Percentiles rank a stretch among this genome's conserved stretches.
Evolutionary conservation across 1,140 invertebrate species (phyloP).

Genomic region (Drosophila teissieri): DNA sequence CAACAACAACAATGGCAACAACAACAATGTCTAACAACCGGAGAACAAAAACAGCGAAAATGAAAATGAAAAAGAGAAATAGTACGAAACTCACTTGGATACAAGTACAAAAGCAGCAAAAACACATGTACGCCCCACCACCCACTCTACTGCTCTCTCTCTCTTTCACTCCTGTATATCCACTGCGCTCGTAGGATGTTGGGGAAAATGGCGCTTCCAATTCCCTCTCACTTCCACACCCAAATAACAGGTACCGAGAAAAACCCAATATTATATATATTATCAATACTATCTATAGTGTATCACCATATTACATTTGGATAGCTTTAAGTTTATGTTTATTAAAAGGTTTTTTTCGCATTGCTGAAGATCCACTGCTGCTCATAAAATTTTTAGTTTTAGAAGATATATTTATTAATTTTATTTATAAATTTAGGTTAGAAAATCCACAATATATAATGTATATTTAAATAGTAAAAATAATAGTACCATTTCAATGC

Average conservation of each 20-base stretch:
- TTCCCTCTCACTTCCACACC: conserved; percentile 11
- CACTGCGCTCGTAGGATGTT: conserved; percentile 69
- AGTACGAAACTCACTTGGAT: conserved; percentile 50
- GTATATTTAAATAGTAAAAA: too few species aligned
- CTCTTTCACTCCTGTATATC: neutral
- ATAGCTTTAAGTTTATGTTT: neutral
- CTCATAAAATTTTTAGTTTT: too few species aligned
- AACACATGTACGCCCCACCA: conserved; percentile 28
- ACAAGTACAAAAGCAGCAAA: conserved; percentile 50
- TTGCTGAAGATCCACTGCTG: neutral
- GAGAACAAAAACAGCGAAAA: conserved; percentile 80
- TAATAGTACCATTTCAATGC: too few species aligned
- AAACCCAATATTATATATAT: neutral
- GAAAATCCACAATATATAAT: too few species aligned
- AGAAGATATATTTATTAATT: too few species aligned
- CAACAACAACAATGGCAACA: conserved; percentile 12
- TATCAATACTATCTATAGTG: too few species aligned
- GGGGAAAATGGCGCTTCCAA: conserved; percentile 65
- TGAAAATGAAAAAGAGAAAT: conserved; percentile 82
- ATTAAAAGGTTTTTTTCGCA: neutral
- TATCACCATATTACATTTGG: too few species aligned
- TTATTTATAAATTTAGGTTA: too few species aligned
- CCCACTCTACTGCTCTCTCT: neutral
- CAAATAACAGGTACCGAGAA: neutral
- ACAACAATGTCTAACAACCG: conserved; percentile 73